phyloP scores from a whole-genome alignment of 2,113 vertebrate species.

The Alces alces region DNA sequence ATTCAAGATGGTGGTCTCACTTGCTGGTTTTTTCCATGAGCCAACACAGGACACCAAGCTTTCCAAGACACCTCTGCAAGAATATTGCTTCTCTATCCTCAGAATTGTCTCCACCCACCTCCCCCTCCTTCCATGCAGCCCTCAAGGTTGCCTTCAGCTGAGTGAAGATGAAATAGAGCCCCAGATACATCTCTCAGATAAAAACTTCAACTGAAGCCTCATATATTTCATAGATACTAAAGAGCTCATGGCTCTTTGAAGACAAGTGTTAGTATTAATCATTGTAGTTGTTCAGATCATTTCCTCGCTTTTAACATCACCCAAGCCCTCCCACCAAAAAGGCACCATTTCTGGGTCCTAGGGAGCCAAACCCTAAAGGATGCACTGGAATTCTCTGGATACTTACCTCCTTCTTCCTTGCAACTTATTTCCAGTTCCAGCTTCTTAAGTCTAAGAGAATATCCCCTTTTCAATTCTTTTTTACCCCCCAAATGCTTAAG shows the following conservation, averaged over 20 bases:
- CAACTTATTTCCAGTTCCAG: not conserved
- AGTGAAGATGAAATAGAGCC: conserved; percentile 60
- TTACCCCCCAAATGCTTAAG: not conserved
- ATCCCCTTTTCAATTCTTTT: not conserved
- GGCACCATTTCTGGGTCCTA: not conserved
- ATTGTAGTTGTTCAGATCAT: conserved; percentile 33
- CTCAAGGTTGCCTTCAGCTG: conserved; percentile 54
- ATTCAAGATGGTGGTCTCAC: not conserved
- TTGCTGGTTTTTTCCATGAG: not conserved
- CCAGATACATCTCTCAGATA: conserved; percentile 50
- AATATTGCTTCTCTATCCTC: not conserved
- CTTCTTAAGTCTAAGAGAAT: not conserved
- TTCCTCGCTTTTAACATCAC: conserved; percentile 39
- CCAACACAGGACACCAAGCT: not conserved
- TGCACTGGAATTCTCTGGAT: not conserved
- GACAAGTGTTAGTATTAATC: conserved; percentile 51
- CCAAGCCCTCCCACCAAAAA: not conserved
- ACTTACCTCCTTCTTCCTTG: not conserved
- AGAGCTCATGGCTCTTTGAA: conserved; percentile 59
- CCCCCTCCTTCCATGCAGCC: not conserved
- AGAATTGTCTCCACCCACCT: conserved; percentile 7
- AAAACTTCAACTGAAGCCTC: conserved; percentile 60
- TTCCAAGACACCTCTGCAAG: not conserved
- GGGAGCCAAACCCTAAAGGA: not conserved
- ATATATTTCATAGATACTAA: conserved; percentile 58